These are phyloP conservation scores for Pangasius sanitwongsei DNA, from an alignment of 2,797 vertebrate genomes.

Conservation along the genomic window DNA sequence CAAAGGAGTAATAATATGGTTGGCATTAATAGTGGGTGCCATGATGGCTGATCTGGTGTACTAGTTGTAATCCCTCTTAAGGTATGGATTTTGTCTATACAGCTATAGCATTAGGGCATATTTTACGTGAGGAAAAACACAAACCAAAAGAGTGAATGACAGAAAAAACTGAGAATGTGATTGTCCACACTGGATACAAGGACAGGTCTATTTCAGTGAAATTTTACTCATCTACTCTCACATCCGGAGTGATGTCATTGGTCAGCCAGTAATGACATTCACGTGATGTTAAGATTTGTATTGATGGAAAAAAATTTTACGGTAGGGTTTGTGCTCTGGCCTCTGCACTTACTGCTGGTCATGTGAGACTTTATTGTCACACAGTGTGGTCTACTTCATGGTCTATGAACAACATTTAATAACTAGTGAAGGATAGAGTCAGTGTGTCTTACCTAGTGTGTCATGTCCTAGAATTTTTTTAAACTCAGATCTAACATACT, in stretches of 20 bases:
- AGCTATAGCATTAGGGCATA: neutral
- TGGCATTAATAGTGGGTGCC: neutral
- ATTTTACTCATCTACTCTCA: neutral
- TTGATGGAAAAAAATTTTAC: neutral
- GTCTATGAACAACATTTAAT: neutral
- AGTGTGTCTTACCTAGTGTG: neutral
- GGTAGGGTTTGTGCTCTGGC: neutral
- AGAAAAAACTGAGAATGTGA: neutral
- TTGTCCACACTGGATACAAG: neutral
- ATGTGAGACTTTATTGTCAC: neutral
- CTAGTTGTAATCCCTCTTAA: neutral
- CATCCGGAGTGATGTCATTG: neutral
- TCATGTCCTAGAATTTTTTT: neutral
- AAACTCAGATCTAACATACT: neutral
- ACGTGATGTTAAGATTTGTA: neutral
- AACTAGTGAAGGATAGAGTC: neutral
- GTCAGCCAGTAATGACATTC: neutral
- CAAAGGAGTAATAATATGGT: neutral
- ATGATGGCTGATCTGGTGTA: neutral
- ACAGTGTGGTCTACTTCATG: constrained; percentile 9
- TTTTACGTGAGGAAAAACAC: neutral
- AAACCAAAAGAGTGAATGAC: neutral
- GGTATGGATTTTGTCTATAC: neutral
- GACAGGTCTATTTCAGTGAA: neutral
- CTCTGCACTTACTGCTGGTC: neutral